Evolutionary conservation across 2,113 vertebrate species (phyloP), one percentile per base, ranked within the genome.

Genomic region (Taxidea taxus): DNA sequence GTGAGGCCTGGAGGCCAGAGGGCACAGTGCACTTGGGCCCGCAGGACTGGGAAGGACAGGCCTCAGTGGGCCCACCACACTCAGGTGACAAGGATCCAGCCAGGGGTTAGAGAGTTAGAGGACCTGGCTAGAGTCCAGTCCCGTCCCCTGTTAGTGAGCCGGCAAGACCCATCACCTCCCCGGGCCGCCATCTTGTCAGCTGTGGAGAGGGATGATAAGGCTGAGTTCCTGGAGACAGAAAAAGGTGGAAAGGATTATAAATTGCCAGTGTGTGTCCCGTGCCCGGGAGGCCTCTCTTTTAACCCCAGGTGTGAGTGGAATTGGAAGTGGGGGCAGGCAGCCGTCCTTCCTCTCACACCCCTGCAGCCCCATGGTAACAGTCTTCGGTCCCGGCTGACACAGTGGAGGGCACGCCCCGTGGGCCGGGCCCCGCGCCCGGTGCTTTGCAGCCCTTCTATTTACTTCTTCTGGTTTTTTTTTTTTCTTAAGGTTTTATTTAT

Each of bases 381-480:
- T 37, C 14, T 15, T 7, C n/a, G 1, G 66, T 14, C 86, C 51
- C 3, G 16, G 72, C 39, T 3, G 31, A 20, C 0, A 15, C 74
- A 16, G 16, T 12, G 25, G 44, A 4, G 37, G 3, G 20, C 4
- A 3, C 39, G 9, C 62, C 7, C 27, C 8, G 1, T 2, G 18
- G 60, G 39, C 42, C 42, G 25, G 51, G n/a, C 3, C 4, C n/a
- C 13, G 4, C 4, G 6, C 56, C 54, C 21, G 4, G 64, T 0
- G 3, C 77, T 66, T 23, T 27, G 3, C 0, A 0, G 11, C 47
- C 13, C 8, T 72, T 72, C 70, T n/a, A 34, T 66, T 34, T 66
- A 66, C 31, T 66, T 64, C 62, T 16, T 64, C 60, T 31, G 49
- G 2, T 51, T 15, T 54, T 54, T 20, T 56, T 29, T 64, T 34